These are phyloP conservation scores for Helicorthomorpha holstii DNA, from an alignment of 1,140 invertebrate species.

Conservation along the genomic window DNA sequence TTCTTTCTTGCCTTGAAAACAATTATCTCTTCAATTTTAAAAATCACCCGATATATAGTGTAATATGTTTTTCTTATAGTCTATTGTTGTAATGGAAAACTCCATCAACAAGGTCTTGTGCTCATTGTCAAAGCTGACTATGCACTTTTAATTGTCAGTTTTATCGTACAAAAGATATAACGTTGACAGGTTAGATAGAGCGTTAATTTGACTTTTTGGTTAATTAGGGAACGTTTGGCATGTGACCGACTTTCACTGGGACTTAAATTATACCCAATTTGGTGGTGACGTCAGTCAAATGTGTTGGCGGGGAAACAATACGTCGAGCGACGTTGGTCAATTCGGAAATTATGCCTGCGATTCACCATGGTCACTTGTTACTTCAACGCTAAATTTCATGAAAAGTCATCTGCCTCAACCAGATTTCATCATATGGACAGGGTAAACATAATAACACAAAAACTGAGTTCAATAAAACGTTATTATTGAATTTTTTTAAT, in stretches of 20 bases:
- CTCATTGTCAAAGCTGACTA: too few species aligned
- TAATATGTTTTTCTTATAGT: too few species aligned
- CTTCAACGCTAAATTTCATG: constrained; percentile 68
- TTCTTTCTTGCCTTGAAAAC: too few species aligned
- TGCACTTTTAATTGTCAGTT: too few species aligned
- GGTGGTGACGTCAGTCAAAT: neutral
- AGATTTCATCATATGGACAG: constrained; percentile 84
- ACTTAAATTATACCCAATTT: neutral
- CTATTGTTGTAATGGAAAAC: too few species aligned
- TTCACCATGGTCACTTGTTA: constrained; percentile 63
- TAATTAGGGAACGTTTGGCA: constrained; percentile 3
- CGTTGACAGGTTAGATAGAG: too few species aligned
- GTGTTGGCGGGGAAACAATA: neutral
- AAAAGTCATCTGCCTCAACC: constrained; percentile 55
- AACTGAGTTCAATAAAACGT: too few species aligned
- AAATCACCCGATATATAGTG: too few species aligned
- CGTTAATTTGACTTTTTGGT: too few species aligned
- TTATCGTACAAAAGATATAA: too few species aligned
- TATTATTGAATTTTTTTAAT: neutral
- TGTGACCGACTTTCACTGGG: constrained; percentile 7
- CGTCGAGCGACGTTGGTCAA: neutral
- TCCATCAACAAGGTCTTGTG: too few species aligned
- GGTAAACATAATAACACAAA: constrained; percentile 34
- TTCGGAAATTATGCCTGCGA: constrained; percentile 77
- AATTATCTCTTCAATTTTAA: too few species aligned